phyloP scores from a whole-genome alignment of 2,113 vertebrate genomes.

The Poecilia latipinna region DNA sequence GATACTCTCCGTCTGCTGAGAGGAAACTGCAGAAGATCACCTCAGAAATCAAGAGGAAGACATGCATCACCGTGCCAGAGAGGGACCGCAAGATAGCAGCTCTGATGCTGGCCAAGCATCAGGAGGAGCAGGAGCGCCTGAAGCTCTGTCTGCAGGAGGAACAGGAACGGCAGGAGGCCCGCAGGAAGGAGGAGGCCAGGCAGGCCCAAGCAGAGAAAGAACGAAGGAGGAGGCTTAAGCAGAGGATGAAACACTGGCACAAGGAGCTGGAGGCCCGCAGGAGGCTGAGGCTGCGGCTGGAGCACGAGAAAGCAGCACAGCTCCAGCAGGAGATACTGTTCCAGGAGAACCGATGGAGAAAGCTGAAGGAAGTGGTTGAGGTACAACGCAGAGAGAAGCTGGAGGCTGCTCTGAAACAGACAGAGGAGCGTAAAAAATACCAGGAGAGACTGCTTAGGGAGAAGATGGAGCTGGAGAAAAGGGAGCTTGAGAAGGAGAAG shows the following conservation, averaged over 20 bases:
- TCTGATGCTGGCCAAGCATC: slow-evolving; percentile 83
- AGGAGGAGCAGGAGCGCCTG: slow-evolving; percentile 72
- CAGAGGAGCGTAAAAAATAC: slow-evolving; percentile 49
- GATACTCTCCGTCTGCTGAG: slow-evolving; percentile 52
- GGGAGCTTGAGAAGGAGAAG: slow-evolving; percentile 51
- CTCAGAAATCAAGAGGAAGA: slow-evolving; percentile 62
- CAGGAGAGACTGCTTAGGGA: slow-evolving; percentile 66
- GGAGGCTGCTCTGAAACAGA: slow-evolving; percentile 48
- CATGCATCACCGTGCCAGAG: slow-evolving; percentile 73
- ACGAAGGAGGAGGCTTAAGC: slow-evolving; percentile 59
- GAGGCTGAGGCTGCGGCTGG: slow-evolving; percentile 57
- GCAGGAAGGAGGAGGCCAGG: slow-evolving; percentile 58
- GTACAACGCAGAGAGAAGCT: slow-evolving; percentile 38
- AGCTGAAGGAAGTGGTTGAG: slow-evolving; percentile 66
- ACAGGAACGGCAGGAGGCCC: slow-evolving; percentile 74
- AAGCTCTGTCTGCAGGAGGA: slow-evolving; percentile 71
- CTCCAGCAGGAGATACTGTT: slow-evolving; percentile 41
- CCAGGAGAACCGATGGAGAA: slow-evolving; percentile 54
- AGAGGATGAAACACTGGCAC: slow-evolving; percentile 63
- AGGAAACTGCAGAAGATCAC: slow-evolving; percentile 60
- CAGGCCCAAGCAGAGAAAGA: slow-evolving; percentile 62
- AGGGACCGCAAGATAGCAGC: slow-evolving; percentile 84
- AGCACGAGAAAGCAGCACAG: slow-evolving; percentile 40
- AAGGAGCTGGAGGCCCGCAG: slow-evolving; percentile 69
- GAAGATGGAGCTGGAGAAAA: slow-evolving; percentile 48